A percentile compares a stretch with the other conserved stretches of the same genome.
Evolutionary conservation across 2,113 vertebrate species (phyloP).

Genomic region (Fukomys damarensis): DNA sequence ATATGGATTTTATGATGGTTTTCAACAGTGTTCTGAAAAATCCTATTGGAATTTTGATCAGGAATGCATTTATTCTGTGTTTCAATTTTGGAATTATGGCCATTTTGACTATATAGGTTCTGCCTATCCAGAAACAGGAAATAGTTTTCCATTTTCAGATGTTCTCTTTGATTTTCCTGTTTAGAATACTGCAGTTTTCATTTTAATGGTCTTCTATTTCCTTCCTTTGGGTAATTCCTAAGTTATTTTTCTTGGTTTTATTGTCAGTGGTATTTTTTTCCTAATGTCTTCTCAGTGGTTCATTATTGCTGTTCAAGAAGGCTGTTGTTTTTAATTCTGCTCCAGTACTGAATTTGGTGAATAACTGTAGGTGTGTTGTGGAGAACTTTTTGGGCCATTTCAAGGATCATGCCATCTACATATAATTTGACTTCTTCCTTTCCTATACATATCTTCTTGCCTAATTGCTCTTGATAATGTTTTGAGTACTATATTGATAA

Average conservation of each 20-base stretch:
- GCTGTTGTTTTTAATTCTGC: neutral
- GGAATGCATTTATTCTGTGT: neutral
- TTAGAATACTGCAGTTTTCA: neutral
- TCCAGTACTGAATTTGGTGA: neutral
- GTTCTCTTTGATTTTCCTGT: neutral
- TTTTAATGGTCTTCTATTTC: neutral
- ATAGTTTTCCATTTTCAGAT: neutral
- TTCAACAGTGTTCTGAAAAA: neutral
- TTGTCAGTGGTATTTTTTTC: neutral
- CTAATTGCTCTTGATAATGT: neutral
- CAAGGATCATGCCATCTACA: neutral
- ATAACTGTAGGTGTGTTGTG: neutral
- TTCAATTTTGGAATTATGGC: neutral
- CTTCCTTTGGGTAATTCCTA: neutral
- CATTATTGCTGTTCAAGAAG: neutral
- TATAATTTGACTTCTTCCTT: neutral
- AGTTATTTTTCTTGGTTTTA: neutral
- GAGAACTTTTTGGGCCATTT: neutral
- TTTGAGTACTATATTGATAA: neutral
- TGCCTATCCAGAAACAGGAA: neutral
- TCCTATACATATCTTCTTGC: neutral
- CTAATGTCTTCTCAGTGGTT: neutral
- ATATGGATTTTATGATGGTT: neutral
- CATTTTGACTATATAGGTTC: neutral
- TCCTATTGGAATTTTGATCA: neutral